Conservation (phyloP, 2,113 vertebrate species). For the Gymnarchus niloticus region DNA sequence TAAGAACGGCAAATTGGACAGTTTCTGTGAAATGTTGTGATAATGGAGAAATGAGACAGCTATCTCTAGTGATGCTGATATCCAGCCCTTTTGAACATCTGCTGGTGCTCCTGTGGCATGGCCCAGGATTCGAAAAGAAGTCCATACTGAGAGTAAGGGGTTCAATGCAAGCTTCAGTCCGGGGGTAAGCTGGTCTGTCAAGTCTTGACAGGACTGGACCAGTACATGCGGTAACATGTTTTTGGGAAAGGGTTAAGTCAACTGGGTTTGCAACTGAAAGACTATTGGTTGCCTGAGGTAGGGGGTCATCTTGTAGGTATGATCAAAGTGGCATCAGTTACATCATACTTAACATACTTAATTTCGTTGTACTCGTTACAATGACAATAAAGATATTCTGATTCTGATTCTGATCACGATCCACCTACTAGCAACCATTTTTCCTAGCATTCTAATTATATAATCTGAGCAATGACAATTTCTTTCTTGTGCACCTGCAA, state of each 20-base stretch:
- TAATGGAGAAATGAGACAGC: neutral
- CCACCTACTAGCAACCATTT: too few relatives aligned
- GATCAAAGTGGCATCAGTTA: neutral
- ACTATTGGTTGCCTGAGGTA: neutral
- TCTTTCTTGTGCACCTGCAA: neutral
- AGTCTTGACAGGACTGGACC: neutral
- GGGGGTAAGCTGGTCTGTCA: neutral
- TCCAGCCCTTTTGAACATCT: too few relatives aligned
- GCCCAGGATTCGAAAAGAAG: too few relatives aligned
- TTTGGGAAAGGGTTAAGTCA: neutral
- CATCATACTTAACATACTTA: too few relatives aligned
- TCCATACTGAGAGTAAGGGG: too few relatives aligned
- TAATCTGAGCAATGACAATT: too few relatives aligned
- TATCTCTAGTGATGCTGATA: too few relatives aligned
- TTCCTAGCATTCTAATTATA: neutral
- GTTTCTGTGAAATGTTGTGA: neutral
- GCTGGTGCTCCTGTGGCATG: neutral
- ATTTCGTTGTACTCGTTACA: too few relatives aligned
- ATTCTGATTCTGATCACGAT: too few relatives aligned
- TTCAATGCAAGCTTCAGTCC: conserved; percentile 28
- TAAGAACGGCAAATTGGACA: neutral
- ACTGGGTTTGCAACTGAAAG: neutral
- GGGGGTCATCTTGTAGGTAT: neutral
- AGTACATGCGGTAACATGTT: neutral
- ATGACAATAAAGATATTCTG: too few relatives aligned